Percentiles rank a stretch among this genome's conserved stretches.
Evolutionary conservation across 2,888 invertebrate species (phyloP).

Genomic region (Erebia aethiops): DNA sequence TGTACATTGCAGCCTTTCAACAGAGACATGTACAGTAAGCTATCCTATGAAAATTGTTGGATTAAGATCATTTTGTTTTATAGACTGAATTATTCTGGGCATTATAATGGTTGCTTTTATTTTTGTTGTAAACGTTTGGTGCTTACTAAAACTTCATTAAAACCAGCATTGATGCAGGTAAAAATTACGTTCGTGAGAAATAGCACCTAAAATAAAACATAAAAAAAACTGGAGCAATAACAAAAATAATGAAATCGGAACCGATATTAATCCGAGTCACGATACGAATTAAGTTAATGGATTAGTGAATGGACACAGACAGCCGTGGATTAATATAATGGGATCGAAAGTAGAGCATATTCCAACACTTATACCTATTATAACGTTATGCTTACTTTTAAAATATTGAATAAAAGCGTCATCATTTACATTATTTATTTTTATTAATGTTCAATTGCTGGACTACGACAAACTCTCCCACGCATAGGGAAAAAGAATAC

Average conservation of each 20-base stretch:
- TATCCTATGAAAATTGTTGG: too few relatives aligned
- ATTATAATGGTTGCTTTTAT: not conserved
- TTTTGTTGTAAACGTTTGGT: not conserved
- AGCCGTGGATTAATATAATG: slow-evolving; percentile 27
- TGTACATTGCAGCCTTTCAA: too few relatives aligned
- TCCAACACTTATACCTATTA: not conserved
- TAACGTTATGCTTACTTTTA: not conserved
- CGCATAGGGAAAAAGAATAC: not conserved
- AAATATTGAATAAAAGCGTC: slow-evolving; percentile 1
- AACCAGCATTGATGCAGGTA: not conserved
- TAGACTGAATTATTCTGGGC: not conserved
- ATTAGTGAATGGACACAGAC: slow-evolving; percentile 17
- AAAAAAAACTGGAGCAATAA: slow-evolving; percentile 29
- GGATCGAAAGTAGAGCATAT: slow-evolving; percentile 27
- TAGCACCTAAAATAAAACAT: slow-evolving; percentile 17
- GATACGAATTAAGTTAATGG: slow-evolving; percentile 30
- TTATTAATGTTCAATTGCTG: not conserved
- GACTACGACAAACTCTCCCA: not conserved
- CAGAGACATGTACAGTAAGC: too few relatives aligned
- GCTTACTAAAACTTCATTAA: not conserved
- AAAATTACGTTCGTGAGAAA: slow-evolving; percentile 23
- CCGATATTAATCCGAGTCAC: slow-evolving; percentile 32
- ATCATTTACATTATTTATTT: not conserved
- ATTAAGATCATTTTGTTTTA: not conserved
- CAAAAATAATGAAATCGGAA: slow-evolving; percentile 16